phyloP scores from a whole-genome alignment of 92 coral and sea anemone genomes.

The Pocillopora grandis region DNA sequence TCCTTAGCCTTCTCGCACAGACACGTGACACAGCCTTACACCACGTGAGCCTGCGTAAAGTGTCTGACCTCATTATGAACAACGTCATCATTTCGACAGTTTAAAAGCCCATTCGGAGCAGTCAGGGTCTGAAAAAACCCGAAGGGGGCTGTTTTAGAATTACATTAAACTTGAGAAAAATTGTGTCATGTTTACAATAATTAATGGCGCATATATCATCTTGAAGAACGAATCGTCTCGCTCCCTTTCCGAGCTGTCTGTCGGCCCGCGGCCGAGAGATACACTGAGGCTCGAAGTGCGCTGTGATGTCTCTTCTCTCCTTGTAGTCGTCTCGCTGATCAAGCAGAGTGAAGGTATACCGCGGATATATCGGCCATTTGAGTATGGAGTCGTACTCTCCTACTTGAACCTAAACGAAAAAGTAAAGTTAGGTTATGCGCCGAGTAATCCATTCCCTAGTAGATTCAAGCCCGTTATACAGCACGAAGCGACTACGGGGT shows the following conservation, averaged over 20 bases:
- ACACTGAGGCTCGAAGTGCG: conserved; percentile 93
- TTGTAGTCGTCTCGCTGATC: conserved; percentile 82
- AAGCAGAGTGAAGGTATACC: conserved; percentile 85
- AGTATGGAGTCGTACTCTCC: conserved; percentile 93
- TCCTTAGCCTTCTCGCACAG: no score
- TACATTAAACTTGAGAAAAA: conserved; percentile 83
- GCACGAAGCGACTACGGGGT: no score
- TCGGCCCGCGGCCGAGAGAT: conserved; percentile 88
- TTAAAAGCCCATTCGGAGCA: no score
- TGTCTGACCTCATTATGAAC: no score
- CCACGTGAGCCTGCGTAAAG: no score
- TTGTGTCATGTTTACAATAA: conserved; percentile 83
- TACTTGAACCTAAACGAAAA: conserved; percentile 72
- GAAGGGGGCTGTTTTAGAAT: conserved; percentile 66
- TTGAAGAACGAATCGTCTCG: conserved; percentile 90
- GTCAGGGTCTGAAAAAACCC: conserved; percentile 65
- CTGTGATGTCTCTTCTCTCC: conserved; percentile 79
- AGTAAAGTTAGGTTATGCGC: not conserved
- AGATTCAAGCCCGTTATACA: no score
- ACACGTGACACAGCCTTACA: no score
- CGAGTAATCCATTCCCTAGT: no score
- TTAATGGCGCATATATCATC: conserved; percentile 71
- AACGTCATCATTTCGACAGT: no score
- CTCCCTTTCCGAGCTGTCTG: conserved; percentile 98
- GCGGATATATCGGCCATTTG: conserved; percentile 94